Conservation (phyloP, 2,888 invertebrate genomes). For the Parthenolecanium corni region DNA sequence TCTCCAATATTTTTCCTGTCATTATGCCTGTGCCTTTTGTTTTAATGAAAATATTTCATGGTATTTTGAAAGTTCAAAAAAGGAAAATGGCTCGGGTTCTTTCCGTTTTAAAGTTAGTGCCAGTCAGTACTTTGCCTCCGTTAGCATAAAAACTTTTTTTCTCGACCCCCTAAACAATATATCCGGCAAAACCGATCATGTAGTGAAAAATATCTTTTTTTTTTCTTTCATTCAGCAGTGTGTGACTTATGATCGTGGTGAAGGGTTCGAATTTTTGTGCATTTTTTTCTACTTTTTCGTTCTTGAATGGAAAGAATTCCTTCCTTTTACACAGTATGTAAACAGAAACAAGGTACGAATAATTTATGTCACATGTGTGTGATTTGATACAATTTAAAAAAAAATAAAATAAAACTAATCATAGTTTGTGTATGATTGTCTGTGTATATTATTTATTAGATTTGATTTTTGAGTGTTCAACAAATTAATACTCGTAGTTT, state of each 20-base stretch:
- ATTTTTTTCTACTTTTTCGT: constrained; percentile 8
- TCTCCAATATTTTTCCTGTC: too few species aligned
- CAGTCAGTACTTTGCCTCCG: constrained; percentile 26
- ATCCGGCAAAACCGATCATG: constrained; percentile 17
- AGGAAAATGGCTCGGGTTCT: constrained; percentile 20
- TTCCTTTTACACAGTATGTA: constrained; percentile 22
- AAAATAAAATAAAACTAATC: too few species aligned
- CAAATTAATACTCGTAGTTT: too few species aligned
- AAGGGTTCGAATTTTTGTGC: neutral
- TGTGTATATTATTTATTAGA: too few species aligned
- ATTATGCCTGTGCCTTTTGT: constrained; percentile 12
- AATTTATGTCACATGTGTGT: too few species aligned
- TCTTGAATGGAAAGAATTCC: constrained; percentile 25
- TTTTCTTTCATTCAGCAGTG: constrained; percentile 18
- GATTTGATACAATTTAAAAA: too few species aligned
- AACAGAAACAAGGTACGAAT: constrained; percentile 26
- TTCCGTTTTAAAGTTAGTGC: constrained; percentile 26
- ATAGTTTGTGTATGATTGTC: too few species aligned
- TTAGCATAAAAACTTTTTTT: constrained; percentile 14
- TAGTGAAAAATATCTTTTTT: constrained; percentile 6
- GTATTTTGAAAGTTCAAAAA: constrained; percentile 21
- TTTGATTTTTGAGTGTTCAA: too few species aligned
- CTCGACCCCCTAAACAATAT: constrained; percentile 11
- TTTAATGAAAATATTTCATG: constrained; percentile 16
- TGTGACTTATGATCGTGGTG: constrained; percentile 19